These are phyloP conservation scores for Micronisus gabar DNA, from an alignment of 2,113 vertebrate species.

Conservation along the genomic window DNA sequence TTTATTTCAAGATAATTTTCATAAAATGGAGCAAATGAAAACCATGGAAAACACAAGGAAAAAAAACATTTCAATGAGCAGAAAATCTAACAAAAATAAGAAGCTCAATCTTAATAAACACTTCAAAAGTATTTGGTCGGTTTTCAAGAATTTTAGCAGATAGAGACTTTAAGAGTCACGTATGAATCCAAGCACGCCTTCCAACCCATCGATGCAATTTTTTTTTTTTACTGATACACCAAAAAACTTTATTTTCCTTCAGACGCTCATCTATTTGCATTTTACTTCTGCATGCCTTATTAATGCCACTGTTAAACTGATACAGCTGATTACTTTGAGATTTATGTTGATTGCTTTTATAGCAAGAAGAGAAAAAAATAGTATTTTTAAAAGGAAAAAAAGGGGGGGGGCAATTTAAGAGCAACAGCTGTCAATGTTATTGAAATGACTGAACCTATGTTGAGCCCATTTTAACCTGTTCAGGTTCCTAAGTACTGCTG, in stretches of 20 bases:
- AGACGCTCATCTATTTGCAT: neutral
- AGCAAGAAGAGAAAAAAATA: neutral
- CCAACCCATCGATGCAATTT: accelerated
- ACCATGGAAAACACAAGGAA: neutral
- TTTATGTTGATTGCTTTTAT: neutral
- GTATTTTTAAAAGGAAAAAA: neutral
- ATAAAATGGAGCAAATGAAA: neutral
- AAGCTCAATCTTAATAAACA: neutral
- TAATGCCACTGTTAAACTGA: neutral
- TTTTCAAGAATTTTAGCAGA: neutral
- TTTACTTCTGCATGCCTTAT: neutral
- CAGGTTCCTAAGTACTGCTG: neutral
- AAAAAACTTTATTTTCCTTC: neutral
- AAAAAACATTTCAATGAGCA: neutral
- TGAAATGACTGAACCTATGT: neutral
- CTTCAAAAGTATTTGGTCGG: neutral
- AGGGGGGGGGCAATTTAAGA: neutral
- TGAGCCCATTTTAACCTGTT: neutral
- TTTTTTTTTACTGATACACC: neutral
- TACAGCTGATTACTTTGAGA: neutral
- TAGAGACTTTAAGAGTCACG: neutral
- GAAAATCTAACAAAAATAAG: neutral
- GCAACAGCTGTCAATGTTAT: neutral
- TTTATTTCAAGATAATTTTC: neutral
- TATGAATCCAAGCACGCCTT: neutral